A percentile compares a stretch with the other conserved stretches of the same genome.
Conservation (phyloP, 2,113 vertebrate genomes). For the Protomyctophum bolini region DNA sequence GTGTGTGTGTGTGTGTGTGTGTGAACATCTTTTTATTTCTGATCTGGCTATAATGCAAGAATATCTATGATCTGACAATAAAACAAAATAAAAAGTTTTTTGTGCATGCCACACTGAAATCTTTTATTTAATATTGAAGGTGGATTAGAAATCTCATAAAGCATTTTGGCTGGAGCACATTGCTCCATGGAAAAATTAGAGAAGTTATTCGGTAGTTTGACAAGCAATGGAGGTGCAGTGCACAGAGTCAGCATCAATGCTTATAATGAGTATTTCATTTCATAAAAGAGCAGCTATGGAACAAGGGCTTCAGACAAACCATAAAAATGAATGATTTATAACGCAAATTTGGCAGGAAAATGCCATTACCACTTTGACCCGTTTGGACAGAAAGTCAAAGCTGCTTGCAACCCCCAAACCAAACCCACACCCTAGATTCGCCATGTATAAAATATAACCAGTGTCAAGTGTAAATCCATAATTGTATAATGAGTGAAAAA, state of each 20-base stretch:
- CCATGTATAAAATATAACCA: constrained; percentile 11
- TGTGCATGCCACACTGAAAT: constrained; percentile 4
- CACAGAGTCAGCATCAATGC: constrained; percentile 37
- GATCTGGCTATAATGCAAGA: too few species aligned
- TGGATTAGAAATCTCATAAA: constrained; percentile 38
- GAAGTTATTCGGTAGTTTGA: constrained; percentile 42
- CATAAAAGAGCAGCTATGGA: constrained; percentile 39
- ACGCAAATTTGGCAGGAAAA: constrained; percentile 74
- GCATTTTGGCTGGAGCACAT: not conserved
- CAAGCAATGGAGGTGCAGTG: constrained; percentile 34
- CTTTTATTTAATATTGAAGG: constrained; percentile 25
- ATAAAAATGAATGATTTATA: constrained; percentile 69
- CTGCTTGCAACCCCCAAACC: constrained; percentile 29
- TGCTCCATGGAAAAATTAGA: constrained; percentile 23
- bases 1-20: too few species aligned
- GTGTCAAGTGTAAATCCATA: constrained; percentile 20
- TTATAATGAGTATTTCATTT: constrained; percentile 47
- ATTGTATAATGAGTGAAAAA: constrained; percentile 34
- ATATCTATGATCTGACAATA: too few species aligned
- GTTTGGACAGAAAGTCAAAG: constrained; percentile 48
- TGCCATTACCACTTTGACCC: constrained; percentile 69
- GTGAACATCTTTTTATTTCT: too few species aligned
- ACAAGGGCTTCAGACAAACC: constrained; percentile 50
- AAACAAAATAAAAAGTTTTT: not conserved
- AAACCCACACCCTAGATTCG: constrained; percentile 25